A percentile compares a stretch with the other conserved stretches of the same genome.
Conservation (phyloP, 2,113 vertebrate species). For the Physeter macrocephalus region DNA sequence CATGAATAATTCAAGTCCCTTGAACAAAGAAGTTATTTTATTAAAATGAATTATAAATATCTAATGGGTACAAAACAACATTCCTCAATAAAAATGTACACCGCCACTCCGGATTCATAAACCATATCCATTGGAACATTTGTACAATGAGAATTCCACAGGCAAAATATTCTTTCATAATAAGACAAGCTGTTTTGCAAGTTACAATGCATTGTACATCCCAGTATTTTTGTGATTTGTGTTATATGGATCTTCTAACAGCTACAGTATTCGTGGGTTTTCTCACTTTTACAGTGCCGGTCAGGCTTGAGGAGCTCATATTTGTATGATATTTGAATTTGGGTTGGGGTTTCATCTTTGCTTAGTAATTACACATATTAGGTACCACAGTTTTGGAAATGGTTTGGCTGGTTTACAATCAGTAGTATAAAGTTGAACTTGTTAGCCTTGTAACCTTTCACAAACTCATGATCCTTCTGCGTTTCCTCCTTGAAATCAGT, state of each 20-base stretch:
- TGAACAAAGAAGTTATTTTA: conserved; percentile 67
- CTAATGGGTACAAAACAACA: conserved; percentile 38
- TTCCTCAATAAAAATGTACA: conserved; percentile 48
- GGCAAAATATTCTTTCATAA: neutral
- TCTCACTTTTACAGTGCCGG: neutral
- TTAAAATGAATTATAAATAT: conserved; percentile 46
- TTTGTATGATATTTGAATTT: neutral
- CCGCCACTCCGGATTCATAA: neutral
- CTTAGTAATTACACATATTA: neutral
- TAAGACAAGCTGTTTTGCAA: neutral
- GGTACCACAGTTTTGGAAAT: neutral
- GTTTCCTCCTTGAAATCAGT: neutral
- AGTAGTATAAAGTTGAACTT: neutral
- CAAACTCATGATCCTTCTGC: neutral
- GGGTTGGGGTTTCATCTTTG: neutral
- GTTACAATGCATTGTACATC: neutral
- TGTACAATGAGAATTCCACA: conserved; percentile 11
- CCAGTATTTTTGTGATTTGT: neutral
- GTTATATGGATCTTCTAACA: neutral
- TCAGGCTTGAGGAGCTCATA: neutral
- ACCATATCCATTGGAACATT: conserved; percentile 20
- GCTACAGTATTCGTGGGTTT: neutral
- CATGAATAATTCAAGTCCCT: conserved; percentile 61
- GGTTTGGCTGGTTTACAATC: neutral
- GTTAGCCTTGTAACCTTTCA: neutral